phyloP scores from a whole-genome alignment of 2,888 invertebrate genomes.

The Myathropa florea region DNA sequence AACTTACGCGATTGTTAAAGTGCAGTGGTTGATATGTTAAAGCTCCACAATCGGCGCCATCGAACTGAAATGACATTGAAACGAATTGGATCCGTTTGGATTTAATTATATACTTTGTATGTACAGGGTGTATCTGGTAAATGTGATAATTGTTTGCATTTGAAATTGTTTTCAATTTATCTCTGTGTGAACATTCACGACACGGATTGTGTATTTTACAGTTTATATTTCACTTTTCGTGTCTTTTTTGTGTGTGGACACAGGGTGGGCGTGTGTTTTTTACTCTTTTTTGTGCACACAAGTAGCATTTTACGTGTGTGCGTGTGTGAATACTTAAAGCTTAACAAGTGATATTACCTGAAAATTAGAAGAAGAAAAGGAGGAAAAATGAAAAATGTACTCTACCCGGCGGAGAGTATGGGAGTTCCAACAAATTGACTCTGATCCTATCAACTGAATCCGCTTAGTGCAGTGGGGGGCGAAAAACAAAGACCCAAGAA shows the following conservation, averaged over 20 bases:
- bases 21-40: slow-evolving; percentile 77
- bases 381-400: background rate
- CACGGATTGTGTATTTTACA: slow-evolving; percentile 17
- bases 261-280: background rate
- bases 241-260: background rate
- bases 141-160: background rate
- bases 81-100: slow-evolving; percentile 45
- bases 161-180: background rate
- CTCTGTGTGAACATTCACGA: slow-evolving; percentile 14
- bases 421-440: background rate
- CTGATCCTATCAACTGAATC: background rate
- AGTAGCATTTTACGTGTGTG: background rate
- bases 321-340: background rate
- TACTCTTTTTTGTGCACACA: slow-evolving; percentile 7
- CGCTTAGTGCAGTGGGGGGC: background rate
- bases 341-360: slow-evolving; percentile 3
- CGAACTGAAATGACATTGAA: slow-evolving; percentile 77
- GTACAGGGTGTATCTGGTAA: slow-evolving; percentile 17
- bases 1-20: slow-evolving; percentile 79
- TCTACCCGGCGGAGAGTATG: background rate
- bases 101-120: slow-evolving; percentile 26
- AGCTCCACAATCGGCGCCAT: slow-evolving; percentile 79
- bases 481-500: background rate
- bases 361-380: background rate
- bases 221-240: background rate